Conservation (phyloP, 2,113 vertebrate genomes). For the Rissa tridactyla region DNA sequence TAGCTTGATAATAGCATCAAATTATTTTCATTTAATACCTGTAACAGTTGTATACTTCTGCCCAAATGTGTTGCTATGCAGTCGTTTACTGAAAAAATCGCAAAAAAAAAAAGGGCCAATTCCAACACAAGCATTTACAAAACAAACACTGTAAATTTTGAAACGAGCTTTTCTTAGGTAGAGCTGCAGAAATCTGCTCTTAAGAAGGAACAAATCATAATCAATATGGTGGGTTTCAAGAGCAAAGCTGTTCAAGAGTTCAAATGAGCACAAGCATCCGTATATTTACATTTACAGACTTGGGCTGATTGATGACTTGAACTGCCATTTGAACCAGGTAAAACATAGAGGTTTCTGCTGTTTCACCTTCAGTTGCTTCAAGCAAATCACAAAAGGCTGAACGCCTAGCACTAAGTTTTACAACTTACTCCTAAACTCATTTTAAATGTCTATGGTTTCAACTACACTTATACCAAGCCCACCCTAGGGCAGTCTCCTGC, state of each 20-base stretch:
- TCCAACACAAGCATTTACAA: neutral
- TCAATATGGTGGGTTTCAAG: neutral
- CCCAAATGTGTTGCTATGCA: neutral
- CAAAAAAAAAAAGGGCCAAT: fast-evolving
- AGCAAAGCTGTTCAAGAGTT: neutral
- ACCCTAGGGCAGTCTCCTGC: neutral
- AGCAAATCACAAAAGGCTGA: neutral
- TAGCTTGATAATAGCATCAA: neutral
- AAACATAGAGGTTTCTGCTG: neutral
- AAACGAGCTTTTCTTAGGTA: neutral
- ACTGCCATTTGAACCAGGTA: neutral
- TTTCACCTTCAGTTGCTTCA: neutral
- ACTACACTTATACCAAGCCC: neutral
- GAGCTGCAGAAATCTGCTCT: neutral
- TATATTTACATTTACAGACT: neutral
- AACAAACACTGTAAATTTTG: neutral
- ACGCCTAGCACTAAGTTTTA: neutral
- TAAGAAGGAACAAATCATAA: neutral
- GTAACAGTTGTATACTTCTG: neutral
- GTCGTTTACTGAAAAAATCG: neutral
- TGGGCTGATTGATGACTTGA: neutral
- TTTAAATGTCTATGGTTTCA: neutral
- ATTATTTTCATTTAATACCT: slow-evolving; percentile 1
- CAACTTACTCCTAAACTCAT: neutral
- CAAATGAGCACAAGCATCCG: neutral